Percentiles rank a stretch among this genome's conserved stretches.
These are phyloP conservation scores for Aurelia aurita complex sp. Pacific DNA, from an alignment of 30 jellyfish, hydroid and myxozoan genomes.

Conservation along the genomic window DNA sequence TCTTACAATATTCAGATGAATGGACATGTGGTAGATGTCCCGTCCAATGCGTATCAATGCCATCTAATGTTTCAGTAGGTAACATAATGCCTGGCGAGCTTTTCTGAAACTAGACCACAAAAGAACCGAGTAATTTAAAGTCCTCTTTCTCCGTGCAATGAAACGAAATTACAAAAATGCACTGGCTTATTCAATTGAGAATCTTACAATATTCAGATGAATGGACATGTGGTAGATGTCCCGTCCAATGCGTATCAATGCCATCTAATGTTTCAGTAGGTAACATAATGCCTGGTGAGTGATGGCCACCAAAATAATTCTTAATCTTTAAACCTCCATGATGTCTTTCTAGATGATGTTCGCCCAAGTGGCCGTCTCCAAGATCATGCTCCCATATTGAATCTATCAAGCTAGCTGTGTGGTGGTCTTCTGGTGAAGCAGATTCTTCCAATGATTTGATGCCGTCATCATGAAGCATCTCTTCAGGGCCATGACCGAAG, in stretches of 20 bases:
- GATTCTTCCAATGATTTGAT: slow-evolving; percentile 67
- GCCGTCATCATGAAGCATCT: slow-evolving; percentile 66
- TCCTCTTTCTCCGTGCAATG: too few species aligned
- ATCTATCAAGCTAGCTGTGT: slow-evolving; percentile 71
- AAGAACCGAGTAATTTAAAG: too few species aligned
- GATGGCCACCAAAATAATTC: slow-evolving; percentile 79
- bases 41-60: slow-evolving; percentile 89
- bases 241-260: slow-evolving; percentile 87
- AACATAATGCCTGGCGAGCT: slow-evolving; percentile 69
- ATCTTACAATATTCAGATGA: slow-evolving; percentile 56
- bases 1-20: slow-evolving; percentile 56
- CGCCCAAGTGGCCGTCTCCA: slow-evolving; percentile 78
- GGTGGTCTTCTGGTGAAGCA: slow-evolving; percentile 75
- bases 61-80: slow-evolving; percentile 97
- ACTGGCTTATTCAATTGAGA: background rate
- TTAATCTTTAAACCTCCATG: slow-evolving; percentile 54
- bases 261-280: slow-evolving; percentile 99
- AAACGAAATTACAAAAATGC: too few species aligned
- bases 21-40: slow-evolving; percentile 73
- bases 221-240: slow-evolving; percentile 66
- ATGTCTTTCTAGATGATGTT: slow-evolving; percentile 68
- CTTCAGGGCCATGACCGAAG: slow-evolving; percentile 79
- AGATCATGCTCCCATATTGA: slow-evolving; percentile 89
- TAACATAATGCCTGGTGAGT: slow-evolving; percentile 68
- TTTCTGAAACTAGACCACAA: too few species aligned